Percentiles rank a stretch among this genome's conserved stretches.
Conservation (phyloP, 2,113 vertebrate genomes). For the Chaetops frenatus region DNA sequence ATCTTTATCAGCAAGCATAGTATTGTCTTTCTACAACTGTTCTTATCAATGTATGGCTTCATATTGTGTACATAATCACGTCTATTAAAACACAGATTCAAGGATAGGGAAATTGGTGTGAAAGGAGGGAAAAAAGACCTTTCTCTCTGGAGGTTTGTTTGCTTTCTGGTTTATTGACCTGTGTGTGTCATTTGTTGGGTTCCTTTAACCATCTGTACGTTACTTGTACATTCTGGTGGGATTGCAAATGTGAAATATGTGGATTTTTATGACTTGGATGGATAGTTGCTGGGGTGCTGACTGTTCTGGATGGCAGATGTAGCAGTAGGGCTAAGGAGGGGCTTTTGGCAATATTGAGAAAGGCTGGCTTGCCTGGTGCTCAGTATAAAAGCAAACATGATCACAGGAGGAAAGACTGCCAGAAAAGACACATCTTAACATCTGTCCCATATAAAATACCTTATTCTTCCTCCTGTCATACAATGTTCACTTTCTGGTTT, state of each 20-base stretch:
- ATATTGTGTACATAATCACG: background rate
- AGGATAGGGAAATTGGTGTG: background rate
- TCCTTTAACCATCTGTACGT: constrained; percentile 14
- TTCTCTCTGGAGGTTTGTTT: background rate
- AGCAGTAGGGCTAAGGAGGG: background rate
- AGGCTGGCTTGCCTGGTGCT: background rate
- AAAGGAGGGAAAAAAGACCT: background rate
- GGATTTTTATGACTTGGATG: background rate
- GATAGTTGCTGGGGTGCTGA: background rate
- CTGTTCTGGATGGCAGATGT: constrained; percentile 49
- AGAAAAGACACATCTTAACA: background rate
- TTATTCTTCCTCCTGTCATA: background rate
- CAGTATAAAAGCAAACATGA: background rate
- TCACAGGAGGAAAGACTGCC: background rate
- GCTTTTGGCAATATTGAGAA: background rate
- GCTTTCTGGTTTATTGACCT: constrained; percentile 10
- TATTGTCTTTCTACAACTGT: background rate
- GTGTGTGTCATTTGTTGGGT: constrained; percentile 23
- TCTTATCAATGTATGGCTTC: background rate
- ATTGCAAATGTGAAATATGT: constrained; percentile 20
- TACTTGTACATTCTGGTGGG: background rate
- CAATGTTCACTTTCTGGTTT: background rate
- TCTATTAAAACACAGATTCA: background rate
- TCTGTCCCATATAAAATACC: constrained; percentile 8
- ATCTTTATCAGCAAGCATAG: background rate